Evolutionary conservation across 2,888 invertebrate species (phyloP).

Genomic region (Salticus scenicus): DNA sequence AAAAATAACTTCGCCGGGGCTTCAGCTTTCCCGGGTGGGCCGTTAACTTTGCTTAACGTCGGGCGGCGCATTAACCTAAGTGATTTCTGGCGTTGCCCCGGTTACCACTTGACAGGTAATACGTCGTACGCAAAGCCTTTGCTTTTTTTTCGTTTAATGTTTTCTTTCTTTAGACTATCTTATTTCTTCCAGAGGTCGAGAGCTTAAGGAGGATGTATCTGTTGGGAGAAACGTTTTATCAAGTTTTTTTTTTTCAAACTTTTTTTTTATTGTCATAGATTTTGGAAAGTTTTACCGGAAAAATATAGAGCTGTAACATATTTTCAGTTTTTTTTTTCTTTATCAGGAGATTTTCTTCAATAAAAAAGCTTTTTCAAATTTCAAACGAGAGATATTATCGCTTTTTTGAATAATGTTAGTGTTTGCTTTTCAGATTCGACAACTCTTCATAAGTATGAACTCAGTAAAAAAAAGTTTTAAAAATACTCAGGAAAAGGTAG

Average conservation of each 20-base stretch:
- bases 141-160: slow-evolving; percentile 7
- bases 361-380: no score
- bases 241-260: background rate
- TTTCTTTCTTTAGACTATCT: slow-evolving; percentile 20
- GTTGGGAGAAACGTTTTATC: background rate
- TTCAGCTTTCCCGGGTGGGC: slow-evolving; percentile 55
- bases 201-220: slow-evolving; percentile 24
- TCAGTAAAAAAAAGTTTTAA: no score
- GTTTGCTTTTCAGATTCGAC: no score
- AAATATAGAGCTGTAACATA: background rate
- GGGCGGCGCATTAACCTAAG: slow-evolving; percentile 68
- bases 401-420: no score
- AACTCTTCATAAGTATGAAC: no score
- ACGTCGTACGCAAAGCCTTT: slow-evolving; percentile 36
- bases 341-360: no score
- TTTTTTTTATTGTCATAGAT: background rate
- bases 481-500: no score
- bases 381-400: no score
- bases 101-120: slow-evolving; percentile 67
- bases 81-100: slow-evolving; percentile 68
- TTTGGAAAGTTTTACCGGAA: background rate
- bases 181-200: slow-evolving; percentile 27
- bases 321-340: no score
- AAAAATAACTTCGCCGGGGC: slow-evolving; percentile 65
- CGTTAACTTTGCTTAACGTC: slow-evolving; percentile 68